Evolutionary conservation across 1,140 invertebrate genomes (phyloP), one percentile per base, ranked within the genome.

Genomic region (Argopecten irradians): DNA sequence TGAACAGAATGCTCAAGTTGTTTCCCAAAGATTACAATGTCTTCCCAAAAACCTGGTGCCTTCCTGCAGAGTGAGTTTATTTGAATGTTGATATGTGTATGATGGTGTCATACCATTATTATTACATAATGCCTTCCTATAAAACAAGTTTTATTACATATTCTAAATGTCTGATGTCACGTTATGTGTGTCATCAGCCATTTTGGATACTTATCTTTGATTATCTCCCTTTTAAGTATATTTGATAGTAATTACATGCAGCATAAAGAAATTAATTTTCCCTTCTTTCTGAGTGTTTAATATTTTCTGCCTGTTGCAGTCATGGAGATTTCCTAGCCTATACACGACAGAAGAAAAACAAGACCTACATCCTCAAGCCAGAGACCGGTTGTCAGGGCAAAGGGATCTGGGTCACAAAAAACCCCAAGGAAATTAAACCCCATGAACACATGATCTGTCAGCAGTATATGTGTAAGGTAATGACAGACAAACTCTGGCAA

Each of bases 1-100:
- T 98, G 84, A 98, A 98, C 94, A 96, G 98, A 89, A 98, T 98
- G 98, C 95, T 97, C 84, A 97, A 98, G 95, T 94, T 97, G 35
- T 98, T 98, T 95, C 98, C 98, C 0, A 97, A 97, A 92, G 98
- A 98, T 88, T 99, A 98, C 94, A 97, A 97, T 93, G 98, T 98
- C 94, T 98, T 98, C 95, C 98, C 98, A 5, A 98, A 97, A 96
- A 98, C 98, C n/a, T 99, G 98, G 98, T 98, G 97, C 95, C 96
- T 99, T 88, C 98, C 98, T 55, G 97, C 97, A n/a, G 98, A 98
- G 97, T 98, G 96, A 96, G 96, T 95, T 85, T 46, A n/a, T 34
- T 55, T n/a, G n/a, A n/a, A n/a, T n/a, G n/a, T n/a, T n/a, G n/a
- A n/a, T n/a, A n/a, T n/a, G n/a, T n/a, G n/a, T n/a, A n/a, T n/a